These are phyloP conservation scores for Fragum sueziense DNA, from an alignment of 2,888 invertebrate genomes.

Conservation along the genomic window DNA sequence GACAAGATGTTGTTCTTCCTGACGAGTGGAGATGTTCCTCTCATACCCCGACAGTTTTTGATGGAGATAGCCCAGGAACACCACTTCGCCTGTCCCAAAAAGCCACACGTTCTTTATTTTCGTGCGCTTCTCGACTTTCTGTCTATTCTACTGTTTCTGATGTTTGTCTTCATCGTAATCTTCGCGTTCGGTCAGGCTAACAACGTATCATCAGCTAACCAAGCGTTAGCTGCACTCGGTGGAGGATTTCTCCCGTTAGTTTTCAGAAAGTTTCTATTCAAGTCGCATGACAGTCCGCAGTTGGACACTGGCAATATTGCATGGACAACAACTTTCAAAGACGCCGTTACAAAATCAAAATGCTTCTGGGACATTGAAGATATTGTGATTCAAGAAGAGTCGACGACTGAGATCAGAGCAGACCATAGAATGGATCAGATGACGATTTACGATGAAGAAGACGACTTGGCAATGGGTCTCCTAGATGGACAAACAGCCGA, in stretches of 20 bases:
- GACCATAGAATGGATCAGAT: neutral
- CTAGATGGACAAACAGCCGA: neutral
- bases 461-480: neutral
- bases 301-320: conserved; percentile 45
- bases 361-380: conserved; percentile 43
- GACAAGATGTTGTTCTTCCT: conserved; percentile 41
- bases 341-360: conserved; percentile 16
- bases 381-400: conserved; percentile 1
- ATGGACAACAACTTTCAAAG: conserved; percentile 37
- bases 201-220: conserved; percentile 40
- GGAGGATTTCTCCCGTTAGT: conserved; percentile 53
- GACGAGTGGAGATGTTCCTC: conserved; percentile 41
- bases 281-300: conserved; percentile 21
- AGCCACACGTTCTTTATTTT: conserved; percentile 36
- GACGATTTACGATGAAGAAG: neutral
- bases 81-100: conserved; percentile 40
- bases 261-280: conserved; percentile 46
- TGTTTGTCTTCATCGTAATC: conserved; percentile 50
- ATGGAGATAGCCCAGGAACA: conserved; percentile 33
- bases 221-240: conserved; percentile 46
- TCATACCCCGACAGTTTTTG: conserved; percentile 41
- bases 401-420: neutral
- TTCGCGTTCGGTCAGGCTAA: conserved; percentile 53
- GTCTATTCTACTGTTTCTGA: conserved; percentile 41
- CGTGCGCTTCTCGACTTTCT: conserved; percentile 42